Evolutionary conservation across 2,888 invertebrate species (phyloP), one percentile per base, ranked within the genome.

Genomic region (Gandaritis pyraliata): DNA sequence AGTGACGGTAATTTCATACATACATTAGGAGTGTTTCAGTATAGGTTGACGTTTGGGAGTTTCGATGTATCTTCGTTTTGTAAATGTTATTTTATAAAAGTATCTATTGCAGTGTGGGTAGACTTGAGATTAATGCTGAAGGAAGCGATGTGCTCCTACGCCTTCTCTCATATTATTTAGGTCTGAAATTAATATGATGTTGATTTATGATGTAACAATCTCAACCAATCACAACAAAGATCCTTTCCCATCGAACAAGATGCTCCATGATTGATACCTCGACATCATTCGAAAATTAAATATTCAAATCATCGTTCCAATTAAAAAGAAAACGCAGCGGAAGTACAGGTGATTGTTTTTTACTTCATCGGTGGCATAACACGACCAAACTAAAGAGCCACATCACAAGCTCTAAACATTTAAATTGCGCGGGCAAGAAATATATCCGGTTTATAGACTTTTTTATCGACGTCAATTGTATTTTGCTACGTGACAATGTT

Each of bases 401-500:
- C 53, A 64, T 56, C 60, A 66, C 61, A 58, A 56, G 55, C 58
- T 59, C 64, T 64, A 64, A 59, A 36, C 64, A 59, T 56, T 69
- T 65, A 58, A 59, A 65, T 58, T 60, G 43, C 61, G 18, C 18
- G 45, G 49, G 36, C 55, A 59, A 64, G 50, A 54, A 51, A 68
- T 67, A 65, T 71, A 70, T 70, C 72, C 64, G 66, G 71, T 76
- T 69, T 76, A 55, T 66, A 61, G 68, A 56, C 70, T 67, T 81
- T 81, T 84, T 77, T 73, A 71, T 64, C 64, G 54, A 61, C 71
- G 67, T 75, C 78, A 79, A 81, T 81, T 78, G 72, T 67, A 66
- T 68, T 64, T 72, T n/a, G 68, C 59, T 83, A 90, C 88, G 87
- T 89, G 89, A 86, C 86, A 83, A 70, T 76, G 78, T 78, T 78